These are phyloP conservation scores for Leptobrachium ailaonicum DNA, from an alignment of 2,113 vertebrate genomes.

Conservation along the genomic window DNA sequence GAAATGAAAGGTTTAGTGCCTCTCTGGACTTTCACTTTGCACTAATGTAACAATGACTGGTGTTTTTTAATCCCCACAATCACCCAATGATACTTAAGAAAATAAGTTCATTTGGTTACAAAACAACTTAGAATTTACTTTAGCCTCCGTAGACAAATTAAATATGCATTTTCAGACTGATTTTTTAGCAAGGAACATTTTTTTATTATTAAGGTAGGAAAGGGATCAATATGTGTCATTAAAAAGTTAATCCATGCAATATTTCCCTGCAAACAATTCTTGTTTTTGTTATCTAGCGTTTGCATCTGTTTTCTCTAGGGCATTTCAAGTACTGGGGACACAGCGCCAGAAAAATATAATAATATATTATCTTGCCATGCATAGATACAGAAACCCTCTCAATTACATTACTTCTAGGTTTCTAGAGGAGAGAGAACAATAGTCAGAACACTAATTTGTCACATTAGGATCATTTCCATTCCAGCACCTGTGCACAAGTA, in stretches of 20 bases:
- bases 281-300: constrained; percentile 3
- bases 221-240: constrained; percentile 33
- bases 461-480: constrained; percentile 8
- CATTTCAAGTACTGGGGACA: constrained; percentile 36
- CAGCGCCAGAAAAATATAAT: constrained; percentile 44
- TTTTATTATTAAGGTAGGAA: neutral
- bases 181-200: neutral
- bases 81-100: too few species aligned
- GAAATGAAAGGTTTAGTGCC: too few species aligned
- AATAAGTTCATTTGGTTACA: too few species aligned
- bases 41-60: too few species aligned
- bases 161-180: neutral
- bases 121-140: neutral
- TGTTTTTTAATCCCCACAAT: too few species aligned
- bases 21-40: too few species aligned
- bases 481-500: constrained; percentile 35
- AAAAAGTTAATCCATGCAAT: constrained; percentile 39
- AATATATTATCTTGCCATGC: constrained; percentile 45
- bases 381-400: constrained; percentile 39
- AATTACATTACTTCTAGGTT: constrained; percentile 32
- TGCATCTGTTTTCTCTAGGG: constrained; percentile 47
- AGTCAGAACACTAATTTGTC: constrained; percentile 35
- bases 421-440: constrained; percentile 15
- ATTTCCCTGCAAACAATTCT: constrained; percentile 6
- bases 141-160: neutral